Evolutionary conservation across 2,797 vertebrate species (phyloP), one percentile per base, ranked within the genome.

Genomic region (Acomys russatus): DNA sequence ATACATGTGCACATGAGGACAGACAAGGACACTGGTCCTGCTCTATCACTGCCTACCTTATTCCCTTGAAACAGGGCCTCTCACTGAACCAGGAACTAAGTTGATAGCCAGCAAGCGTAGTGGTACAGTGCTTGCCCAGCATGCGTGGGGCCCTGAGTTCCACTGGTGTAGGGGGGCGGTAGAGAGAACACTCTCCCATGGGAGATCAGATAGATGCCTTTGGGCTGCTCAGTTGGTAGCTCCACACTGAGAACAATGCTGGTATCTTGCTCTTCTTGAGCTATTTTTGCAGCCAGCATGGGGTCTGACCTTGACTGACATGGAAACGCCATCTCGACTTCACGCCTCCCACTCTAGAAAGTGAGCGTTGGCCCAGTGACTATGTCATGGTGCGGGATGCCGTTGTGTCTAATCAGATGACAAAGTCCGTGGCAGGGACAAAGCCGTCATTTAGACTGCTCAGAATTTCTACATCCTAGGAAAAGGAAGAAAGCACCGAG

Each of bases 191-290:
- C 17, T 25, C 33, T 87, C 20, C 49, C 38, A 0, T 0, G 3
- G 85, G 70, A 91, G n/a, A 71, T 4, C 30, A 28, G 74, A 25
- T n/a, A 28, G 74, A 25, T n/a, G 63, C 44, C 82, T 10, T 2
- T 1, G 30, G 35, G 20, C 44, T 7, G 9, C 38, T 44, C 3
- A 33, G 63, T 35, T 1, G 3, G 15, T 44, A 77, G 23, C 9
- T 10, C 87, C 14, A 0, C 2, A 22, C 44, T 35, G 0, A 12
- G 33, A 9, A 59, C 56, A 3, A 0, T 1, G 3, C 23, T 0
- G 20, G 18, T 0, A 9, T 28, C 80, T 44, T 20, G 10, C 64
- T 64, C 61, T 63, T 84, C 35, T 7, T 12, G 0, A 5, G 2
- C 30, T 49, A 8, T 38, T 82, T 25, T 11, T 76, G 51, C 10